Evolutionary conservation across 2,113 vertebrate genomes (phyloP).

Genomic region (Hyperopisus bebe): DNA sequence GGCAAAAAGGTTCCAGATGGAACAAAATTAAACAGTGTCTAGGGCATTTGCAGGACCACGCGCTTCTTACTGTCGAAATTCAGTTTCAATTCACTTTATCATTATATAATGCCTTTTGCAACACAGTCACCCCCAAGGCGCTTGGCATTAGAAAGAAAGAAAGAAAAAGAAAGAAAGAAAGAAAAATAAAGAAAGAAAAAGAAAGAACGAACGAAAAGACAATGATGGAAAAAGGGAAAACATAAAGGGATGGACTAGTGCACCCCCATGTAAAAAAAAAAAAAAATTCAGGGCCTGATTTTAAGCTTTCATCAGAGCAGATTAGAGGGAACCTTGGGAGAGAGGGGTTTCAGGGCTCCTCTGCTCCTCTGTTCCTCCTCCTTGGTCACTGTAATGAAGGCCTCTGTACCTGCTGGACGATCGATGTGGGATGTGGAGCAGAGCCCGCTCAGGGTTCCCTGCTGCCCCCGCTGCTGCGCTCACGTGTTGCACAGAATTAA

Average conservation of each 20-base stretch:
- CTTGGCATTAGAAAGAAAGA: neutral
- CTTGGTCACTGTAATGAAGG: neutral
- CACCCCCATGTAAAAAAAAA: neutral
- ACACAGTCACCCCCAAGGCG: neutral
- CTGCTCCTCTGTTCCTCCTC: neutral
- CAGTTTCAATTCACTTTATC: neutral
- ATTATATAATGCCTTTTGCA: neutral
- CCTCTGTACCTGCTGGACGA: slow-evolving; percentile 27
- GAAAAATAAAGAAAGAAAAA: no score
- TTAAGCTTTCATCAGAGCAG: neutral
- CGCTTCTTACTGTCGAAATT: neutral
- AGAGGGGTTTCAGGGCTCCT: neutral
- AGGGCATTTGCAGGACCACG: neutral
- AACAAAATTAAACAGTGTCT: neutral
- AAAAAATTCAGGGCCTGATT: neutral
- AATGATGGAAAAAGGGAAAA: neutral
- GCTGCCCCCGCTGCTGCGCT: slow-evolving; percentile 34
- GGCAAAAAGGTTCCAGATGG: neutral
- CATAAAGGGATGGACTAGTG: neutral
- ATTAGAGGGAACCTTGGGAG: neutral
- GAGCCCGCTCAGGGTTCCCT: slow-evolving; percentile 29
- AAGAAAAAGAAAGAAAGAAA: no score
- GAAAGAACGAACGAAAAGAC: neutral
- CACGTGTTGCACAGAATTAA: slow-evolving; percentile 56
- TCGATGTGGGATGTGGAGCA: slow-evolving; percentile 34